Percentiles rank a stretch among this genome's conserved stretches.
Conservation (phyloP, 2,888 invertebrate species). For the Melinaea menophilus region DNA sequence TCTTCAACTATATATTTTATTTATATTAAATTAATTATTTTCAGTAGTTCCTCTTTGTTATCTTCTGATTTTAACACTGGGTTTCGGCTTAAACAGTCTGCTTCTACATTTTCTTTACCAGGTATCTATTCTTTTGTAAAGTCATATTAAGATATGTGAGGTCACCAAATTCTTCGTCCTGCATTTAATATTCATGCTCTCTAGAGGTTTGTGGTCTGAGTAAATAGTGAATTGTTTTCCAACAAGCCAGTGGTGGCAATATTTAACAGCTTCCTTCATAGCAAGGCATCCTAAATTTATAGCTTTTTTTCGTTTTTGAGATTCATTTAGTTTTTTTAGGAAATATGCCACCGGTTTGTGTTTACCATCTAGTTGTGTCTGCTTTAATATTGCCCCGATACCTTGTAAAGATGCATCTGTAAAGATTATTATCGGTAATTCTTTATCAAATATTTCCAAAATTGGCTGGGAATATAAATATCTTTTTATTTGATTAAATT, state of each 20-base stretch:
- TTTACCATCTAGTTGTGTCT: constrained; percentile 7
- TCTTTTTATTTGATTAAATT: constrained; percentile 8
- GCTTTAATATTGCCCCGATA: constrained; percentile 10
- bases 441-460: constrained; percentile 7
- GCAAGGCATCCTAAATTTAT: constrained; percentile 33
- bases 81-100: too few relatives aligned
- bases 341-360: constrained; percentile 20
- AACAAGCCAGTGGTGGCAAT: constrained; percentile 34
- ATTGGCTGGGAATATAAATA: constrained; percentile 6
- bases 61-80: too few relatives aligned
- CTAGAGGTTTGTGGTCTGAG: too few relatives aligned
- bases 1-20: constrained; percentile 13
- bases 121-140: constrained; percentile 16
- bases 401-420: constrained; percentile 8
- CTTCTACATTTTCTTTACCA: too few relatives aligned
- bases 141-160: constrained; percentile 37
- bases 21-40: too few relatives aligned
- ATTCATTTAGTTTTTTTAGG: constrained; percentile 14
- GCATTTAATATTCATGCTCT: constrained; percentile 14
- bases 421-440: constrained; percentile 9
- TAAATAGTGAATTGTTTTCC: constrained; percentile 13
- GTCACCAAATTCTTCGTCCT: constrained; percentile 31
- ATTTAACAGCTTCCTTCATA: constrained; percentile 33
- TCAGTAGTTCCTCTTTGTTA: too few relatives aligned
- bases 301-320: constrained; percentile 30